Conservation (phyloP, 2,113 vertebrate species). For the Cygnus atratus region DNA sequence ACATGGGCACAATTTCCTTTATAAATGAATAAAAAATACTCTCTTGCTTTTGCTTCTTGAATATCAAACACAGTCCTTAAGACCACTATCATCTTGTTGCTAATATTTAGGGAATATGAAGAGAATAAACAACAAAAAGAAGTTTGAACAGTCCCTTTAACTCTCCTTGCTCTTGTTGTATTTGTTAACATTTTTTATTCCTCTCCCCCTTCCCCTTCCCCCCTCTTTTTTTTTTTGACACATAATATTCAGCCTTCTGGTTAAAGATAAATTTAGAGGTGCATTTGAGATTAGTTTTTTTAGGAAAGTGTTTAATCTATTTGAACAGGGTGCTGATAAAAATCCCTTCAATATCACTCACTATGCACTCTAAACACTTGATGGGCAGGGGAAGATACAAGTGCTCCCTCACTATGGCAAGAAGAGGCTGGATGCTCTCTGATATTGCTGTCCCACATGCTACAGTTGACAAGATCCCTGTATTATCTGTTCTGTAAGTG, state of each 20-base stretch:
- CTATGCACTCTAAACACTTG: constrained; percentile 32
- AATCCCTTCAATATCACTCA: constrained; percentile 43
- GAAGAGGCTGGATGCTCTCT: neutral
- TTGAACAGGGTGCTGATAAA: constrained; percentile 44
- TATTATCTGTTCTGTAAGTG: constrained; percentile 52
- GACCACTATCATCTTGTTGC: neutral
- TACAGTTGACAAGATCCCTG: constrained; percentile 15
- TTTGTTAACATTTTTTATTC: neutral
- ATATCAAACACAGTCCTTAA: neutral
- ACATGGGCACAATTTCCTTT: neutral
- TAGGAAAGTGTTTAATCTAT: neutral
- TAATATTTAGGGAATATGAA: neutral
- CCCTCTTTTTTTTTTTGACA: neutral
- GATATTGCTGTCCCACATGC: constrained; percentile 6
- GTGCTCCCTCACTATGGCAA: neutral
- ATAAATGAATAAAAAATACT: neutral
- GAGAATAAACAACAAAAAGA: neutral
- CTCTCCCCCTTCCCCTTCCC: too few relatives aligned
- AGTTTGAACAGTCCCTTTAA: neutral
- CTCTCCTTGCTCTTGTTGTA: neutral
- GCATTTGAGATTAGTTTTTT: constrained; percentile 6
- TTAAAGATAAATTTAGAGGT: neutral
- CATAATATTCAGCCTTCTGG: neutral
- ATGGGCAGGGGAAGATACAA: neutral
- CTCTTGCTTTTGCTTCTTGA: neutral